Base-by-base conservation (phyloP, 2,797 vertebrate genomes). In the Taeniopygia guttata region DNA sequence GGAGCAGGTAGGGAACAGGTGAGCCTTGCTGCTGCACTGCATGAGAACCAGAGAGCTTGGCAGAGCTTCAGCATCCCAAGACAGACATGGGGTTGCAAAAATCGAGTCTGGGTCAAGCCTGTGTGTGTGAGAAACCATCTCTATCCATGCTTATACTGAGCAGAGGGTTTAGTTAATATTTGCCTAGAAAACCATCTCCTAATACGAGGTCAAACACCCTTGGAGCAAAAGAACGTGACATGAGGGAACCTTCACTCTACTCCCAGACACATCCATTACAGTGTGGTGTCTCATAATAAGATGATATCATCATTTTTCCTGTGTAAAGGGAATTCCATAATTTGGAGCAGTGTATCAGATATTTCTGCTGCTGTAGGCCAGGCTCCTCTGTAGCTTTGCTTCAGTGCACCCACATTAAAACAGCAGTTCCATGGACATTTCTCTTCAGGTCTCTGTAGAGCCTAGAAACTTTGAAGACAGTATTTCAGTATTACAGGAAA, bases 181-280 rank as follows among this genome's bases (percentile, higher is more conserved):
- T 85, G 38, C 56, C 70, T 46, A 55, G 70, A 58, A 76, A 87
- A 40, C 30, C n/a, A 36, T 9, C 29, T 54, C 42, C 38, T 68
- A 77, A 45, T 16, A 60, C 3, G 9, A 83, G 40, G 69, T 63
- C 69, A 56, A 77, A 88, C 55, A 58, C 58, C 42, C 16, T 19
- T 32, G 51, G 46, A 87, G 52, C 4, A 2, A 76, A 94, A 85
- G 56, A 34, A 67, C 0, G 0, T 55, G 45, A 38, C 4, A 1
- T 36, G 30, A 59, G 43, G 54, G 19, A 80, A 68, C 7, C 34
- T 34, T 46, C 14, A 9, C 32, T 56, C 78, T 49, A 19, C 7
- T 30, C 40, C 6, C 0, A 0, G 75, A 36, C 52, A 70, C 5
- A 7, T 5, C 20, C 1, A 2, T 56, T 58, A 20, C 14, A 27